Base-by-base conservation (phyloP, 2,113 vertebrate genomes). In the Xyrauchen texanus region DNA sequence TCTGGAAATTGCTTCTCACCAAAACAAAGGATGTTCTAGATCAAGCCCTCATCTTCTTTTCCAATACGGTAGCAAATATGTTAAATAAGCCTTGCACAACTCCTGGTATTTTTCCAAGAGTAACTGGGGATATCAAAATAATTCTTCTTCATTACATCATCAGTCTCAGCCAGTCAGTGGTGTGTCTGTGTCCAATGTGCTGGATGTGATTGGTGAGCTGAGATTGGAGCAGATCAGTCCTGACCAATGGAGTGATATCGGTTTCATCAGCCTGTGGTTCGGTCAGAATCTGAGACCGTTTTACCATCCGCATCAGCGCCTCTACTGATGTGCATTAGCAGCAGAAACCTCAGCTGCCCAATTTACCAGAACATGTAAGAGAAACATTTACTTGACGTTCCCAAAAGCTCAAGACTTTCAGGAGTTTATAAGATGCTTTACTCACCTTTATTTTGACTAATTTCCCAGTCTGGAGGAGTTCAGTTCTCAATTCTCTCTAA, bases 1-100 rank as follows among this genome's bases (percentile, higher is more conserved):
- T 88, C 49, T 93, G 91, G 91, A 91, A 89, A 85, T 65, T 91
- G 75, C 75, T 93, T 62, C 82, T 93, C 76, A 88, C 68, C 1
- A 82, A 90, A 58, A 49, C 85, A 7, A 85, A 84, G 10, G 0
- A 0, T 0, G 57, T 91, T 69, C 76, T 92, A 84, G 86, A 91
- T 34, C 77, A 83, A 7, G 90, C 91, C 7, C 83, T 93, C 76
- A 84, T 90, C 79, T 72, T 87, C 1, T 72, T 90, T 60, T 83
- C 83, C 9, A 79, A 78, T 49, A 81, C 6, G 81, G 88, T 89
- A n/a, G 60, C 10, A 12, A 53, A 76, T 4, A 58, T 15, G 61
- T 11, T 78, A 57, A n/a, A 55, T 8, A 9, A 47, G 42, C n/a
- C n/a, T 51, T 46, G 16, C 4, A 15, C 70, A 49, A 49, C 47